phyloP scores from a whole-genome alignment of 2,888 invertebrate genomes.

The Selenia dentaria region DNA sequence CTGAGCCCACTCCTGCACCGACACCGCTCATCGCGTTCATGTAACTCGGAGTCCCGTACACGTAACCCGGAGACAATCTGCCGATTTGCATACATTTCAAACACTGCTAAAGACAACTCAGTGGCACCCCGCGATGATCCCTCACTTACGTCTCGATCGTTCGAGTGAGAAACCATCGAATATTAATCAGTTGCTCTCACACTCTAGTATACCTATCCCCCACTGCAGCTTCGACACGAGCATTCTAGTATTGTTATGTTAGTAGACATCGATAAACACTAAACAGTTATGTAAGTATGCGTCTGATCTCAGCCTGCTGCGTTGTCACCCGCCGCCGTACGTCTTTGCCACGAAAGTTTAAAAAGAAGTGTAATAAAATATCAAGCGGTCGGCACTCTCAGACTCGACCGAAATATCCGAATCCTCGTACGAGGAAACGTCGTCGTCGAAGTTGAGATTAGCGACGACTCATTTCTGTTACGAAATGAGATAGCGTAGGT shows the following conservation, averaged over 20 bases:
- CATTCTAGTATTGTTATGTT: conserved; percentile 75
- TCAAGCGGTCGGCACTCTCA: conserved; percentile 57
- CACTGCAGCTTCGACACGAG: conserved; percentile 72
- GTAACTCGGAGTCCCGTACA: conserved; percentile 91
- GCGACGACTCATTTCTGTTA: conserved; percentile 49
- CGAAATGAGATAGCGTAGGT: conserved; percentile 41
- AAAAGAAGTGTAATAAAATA: conserved; percentile 58
- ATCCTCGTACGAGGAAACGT: conserved; percentile 40
- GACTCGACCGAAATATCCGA: conserved; percentile 69
- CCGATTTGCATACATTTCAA: conserved; percentile 38
- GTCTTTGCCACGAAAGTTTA: conserved; percentile 65
- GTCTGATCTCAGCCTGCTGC: conserved; percentile 53
- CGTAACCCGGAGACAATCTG: conserved; percentile 87
- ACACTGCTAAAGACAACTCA: conserved; percentile 12
- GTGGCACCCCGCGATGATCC: conserved; percentile 19
- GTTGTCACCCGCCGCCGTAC: conserved; percentile 74
- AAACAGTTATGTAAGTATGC: conserved; percentile 54
- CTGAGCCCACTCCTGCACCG: conserved; percentile 76
- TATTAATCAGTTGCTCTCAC: conserved; percentile 42
- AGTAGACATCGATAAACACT: conserved; percentile 81
- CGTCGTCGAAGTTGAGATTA: conserved; percentile 54
- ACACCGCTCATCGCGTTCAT: conserved; percentile 89
- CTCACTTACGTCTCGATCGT: conserved; percentile 16
- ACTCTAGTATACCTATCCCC: conserved; percentile 75
- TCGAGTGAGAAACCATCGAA: conserved; percentile 52